phyloP scores from a whole-genome alignment of 92 coral and sea anemone species.

The Epizoanthus stellaris region DNA sequence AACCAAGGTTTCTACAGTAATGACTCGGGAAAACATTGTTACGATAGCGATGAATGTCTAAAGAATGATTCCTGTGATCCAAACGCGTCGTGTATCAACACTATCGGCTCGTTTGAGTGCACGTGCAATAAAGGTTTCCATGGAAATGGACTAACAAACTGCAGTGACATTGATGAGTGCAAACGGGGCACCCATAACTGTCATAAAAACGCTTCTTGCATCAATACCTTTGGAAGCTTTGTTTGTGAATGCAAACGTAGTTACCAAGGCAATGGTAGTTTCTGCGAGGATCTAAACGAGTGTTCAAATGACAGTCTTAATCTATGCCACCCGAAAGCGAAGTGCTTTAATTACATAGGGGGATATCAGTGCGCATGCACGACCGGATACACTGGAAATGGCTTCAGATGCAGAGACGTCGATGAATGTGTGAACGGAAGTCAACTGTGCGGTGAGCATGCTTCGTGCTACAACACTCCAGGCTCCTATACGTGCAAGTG shows the following conservation, averaged over 20 bases:
- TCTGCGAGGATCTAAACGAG: constrained; percentile 68
- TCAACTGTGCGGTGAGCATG: constrained; percentile 50
- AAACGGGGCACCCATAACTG: constrained; percentile 42
- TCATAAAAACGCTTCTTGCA: constrained; percentile 47
- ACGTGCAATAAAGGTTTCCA: constrained; percentile 58
- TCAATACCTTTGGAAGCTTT: constrained; percentile 53
- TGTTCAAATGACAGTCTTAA: constrained; percentile 54
- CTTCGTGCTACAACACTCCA: constrained; percentile 63
- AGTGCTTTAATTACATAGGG: constrained; percentile 56
- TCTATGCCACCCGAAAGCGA: constrained; percentile 64
- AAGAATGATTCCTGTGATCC: constrained; percentile 53
- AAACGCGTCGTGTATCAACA: constrained; percentile 67
- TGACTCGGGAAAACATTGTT: constrained; percentile 50
- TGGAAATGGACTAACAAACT: constrained; percentile 54
- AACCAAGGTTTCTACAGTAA: constrained; percentile 50
- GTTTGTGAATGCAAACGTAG: constrained; percentile 56
- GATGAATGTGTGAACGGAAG: constrained; percentile 56
- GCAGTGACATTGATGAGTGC: constrained; percentile 65
- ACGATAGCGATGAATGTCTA: constrained; percentile 61
- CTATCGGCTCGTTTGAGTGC: constrained; percentile 61
- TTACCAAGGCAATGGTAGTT: constrained; percentile 52
- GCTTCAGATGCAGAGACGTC: constrained; percentile 58
- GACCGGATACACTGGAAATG: constrained; percentile 59
- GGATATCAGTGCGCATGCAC: constrained; percentile 58
- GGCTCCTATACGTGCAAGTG: constrained; percentile 68